These are phyloP conservation scores for Balearica regulorum DNA, from an alignment of 2,797 vertebrate genomes.

Conservation along the genomic window DNA sequence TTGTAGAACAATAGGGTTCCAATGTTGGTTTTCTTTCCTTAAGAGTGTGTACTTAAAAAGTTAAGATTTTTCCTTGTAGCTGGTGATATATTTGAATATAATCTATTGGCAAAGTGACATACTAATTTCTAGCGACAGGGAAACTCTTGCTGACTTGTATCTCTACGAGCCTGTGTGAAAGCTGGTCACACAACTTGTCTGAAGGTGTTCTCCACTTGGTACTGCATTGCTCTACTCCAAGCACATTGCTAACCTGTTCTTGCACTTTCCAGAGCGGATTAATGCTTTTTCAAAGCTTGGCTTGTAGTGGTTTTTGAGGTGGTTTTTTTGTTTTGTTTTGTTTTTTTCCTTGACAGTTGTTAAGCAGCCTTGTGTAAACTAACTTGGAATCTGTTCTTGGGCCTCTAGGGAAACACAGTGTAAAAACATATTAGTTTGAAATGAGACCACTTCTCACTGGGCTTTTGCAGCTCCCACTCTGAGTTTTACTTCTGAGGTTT, in stretches of 20 bases:
- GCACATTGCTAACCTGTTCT: not conserved
- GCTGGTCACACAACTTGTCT: not conserved
- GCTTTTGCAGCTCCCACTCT: not conserved
- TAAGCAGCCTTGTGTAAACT: constrained; percentile 9
- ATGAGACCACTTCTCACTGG: not conserved
- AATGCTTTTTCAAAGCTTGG: not conserved
- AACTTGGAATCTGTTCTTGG: not conserved
- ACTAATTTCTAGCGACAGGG: not conserved
- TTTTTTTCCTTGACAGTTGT: not conserved
- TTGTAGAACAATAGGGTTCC: not conserved
- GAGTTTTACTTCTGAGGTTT: not conserved
- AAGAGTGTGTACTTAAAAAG: not conserved
- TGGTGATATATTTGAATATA: not conserved
- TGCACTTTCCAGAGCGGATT: not conserved
- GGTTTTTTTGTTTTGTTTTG: not conserved
- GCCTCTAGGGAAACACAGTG: not conserved
- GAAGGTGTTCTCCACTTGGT: not conserved
- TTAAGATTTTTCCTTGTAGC: not conserved
- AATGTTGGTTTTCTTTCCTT: not conserved
- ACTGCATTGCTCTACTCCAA: not conserved
- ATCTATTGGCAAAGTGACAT: not conserved
- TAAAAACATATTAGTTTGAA: not conserved
- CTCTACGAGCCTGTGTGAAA: not conserved
- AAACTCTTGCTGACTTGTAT: not conserved
- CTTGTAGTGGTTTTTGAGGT: not conserved